Evolutionary conservation across 2,797 vertebrate species (phyloP).

Genomic region (Antennarius maculatus): DNA sequence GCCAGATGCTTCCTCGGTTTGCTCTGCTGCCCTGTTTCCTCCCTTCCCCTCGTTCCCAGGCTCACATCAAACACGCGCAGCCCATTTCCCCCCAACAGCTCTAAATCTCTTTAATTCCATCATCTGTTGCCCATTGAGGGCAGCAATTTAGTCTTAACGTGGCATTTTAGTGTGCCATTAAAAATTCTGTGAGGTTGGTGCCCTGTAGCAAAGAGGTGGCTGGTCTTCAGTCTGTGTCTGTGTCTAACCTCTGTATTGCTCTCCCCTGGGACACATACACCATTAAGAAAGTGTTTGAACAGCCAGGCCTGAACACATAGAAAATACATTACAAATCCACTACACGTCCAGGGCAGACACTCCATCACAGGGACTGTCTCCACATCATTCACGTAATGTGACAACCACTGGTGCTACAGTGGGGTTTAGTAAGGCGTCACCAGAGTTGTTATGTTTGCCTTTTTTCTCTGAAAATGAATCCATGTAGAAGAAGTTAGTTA

Average conservation of each 20-base stretch:
- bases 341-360: constrained; percentile 24
- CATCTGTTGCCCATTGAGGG: constrained; percentile 86
- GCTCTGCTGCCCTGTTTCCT: constrained; percentile 67
- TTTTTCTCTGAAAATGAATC: not conserved
- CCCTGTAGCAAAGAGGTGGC: constrained; percentile 64
- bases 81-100: constrained; percentile 69
- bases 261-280: constrained; percentile 48
- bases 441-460: constrained; percentile 20
- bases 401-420: constrained; percentile 28
- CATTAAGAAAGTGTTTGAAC: constrained; percentile 66
- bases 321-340: constrained; percentile 55
- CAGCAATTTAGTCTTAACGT: constrained; percentile 78
- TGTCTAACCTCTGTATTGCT: constrained; percentile 56
- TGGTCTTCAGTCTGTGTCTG: constrained; percentile 53
- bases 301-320: constrained; percentile 48
- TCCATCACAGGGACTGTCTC: constrained; percentile 34
- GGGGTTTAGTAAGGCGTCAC: not conserved
- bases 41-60: constrained; percentile 58
- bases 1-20: constrained; percentile 75
- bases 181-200: constrained; percentile 71
- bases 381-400: constrained; percentile 35
- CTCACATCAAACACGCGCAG: constrained; percentile 74
- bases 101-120: constrained; percentile 84
- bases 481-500: constrained; percentile 5
- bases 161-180: constrained; percentile 82